A percentile compares a stretch with the other conserved stretches of the same genome.
Evolutionary conservation across 2,888 invertebrate species (phyloP).

Genomic region (Empis stercorea): DNA sequence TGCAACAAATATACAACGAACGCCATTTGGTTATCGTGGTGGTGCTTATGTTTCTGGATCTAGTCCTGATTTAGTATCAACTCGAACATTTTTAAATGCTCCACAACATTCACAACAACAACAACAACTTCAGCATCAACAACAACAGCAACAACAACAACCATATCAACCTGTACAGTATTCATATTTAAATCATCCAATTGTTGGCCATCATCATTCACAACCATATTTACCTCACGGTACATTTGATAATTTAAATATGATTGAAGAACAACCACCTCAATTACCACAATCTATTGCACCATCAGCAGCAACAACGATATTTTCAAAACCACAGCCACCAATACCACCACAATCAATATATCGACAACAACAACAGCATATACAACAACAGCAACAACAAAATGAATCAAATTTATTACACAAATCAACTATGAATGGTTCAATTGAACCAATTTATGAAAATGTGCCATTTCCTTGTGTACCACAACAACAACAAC

Average conservation of each 20-base stretch:
- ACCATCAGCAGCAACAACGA: constrained; percentile 19
- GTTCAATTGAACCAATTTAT: constrained; percentile 62
- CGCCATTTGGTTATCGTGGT: constrained; percentile 29
- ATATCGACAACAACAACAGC: constrained; percentile 30
- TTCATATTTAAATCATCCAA: constrained; percentile 16
- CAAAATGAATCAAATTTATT: constrained; percentile 14
- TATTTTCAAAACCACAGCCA: constrained; percentile 38
- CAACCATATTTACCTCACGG: constrained; percentile 44
- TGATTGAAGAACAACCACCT: constrained; percentile 37
- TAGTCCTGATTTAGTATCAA: constrained; percentile 58
- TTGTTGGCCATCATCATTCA: constrained; percentile 28
- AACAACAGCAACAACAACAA: no score
- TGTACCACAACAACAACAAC: constrained; percentile 27
- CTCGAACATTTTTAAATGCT: constrained; percentile 40
- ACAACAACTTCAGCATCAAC: neutral
- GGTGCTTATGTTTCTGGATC: constrained; percentile 49
- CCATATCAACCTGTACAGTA: constrained; percentile 2
- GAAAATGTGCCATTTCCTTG: constrained; percentile 66
- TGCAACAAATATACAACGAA: constrained; percentile 36
- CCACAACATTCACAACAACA: neutral
- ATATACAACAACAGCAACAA: constrained; percentile 2
- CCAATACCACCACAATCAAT: constrained; percentile 15
- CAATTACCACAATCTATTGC: constrained; percentile 23
- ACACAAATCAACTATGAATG: constrained; percentile 37
- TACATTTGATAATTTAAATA: constrained; percentile 59